These are phyloP conservation scores for Erethizon dorsatum DNA, from an alignment of 2,797 vertebrate species.

Conservation along the genomic window DNA sequence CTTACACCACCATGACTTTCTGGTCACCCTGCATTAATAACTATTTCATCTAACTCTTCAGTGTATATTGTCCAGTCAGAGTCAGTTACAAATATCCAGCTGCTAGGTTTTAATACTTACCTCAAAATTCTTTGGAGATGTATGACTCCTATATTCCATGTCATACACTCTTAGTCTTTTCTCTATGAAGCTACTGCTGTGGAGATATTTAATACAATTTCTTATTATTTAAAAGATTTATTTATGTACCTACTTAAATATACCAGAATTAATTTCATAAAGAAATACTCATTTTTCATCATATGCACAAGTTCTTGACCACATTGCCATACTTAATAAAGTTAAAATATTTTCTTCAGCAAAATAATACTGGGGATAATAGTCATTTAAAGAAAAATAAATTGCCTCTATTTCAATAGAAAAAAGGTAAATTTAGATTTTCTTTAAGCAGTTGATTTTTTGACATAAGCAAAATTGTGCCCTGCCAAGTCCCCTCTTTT, in stretches of 20 bases:
- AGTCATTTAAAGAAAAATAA: neutral
- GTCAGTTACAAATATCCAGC: neutral
- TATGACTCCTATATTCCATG: neutral
- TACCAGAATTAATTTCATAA: neutral
- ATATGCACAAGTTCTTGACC: neutral
- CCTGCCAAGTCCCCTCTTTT: neutral
- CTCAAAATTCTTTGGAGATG: neutral
- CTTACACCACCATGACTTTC: neutral
- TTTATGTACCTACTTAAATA: neutral
- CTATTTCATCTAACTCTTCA: neutral
- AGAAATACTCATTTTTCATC: neutral
- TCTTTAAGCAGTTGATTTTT: neutral
- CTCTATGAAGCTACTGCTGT: neutral
- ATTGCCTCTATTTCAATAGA: neutral
- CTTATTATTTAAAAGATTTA: neutral
- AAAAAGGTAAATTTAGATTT: neutral
- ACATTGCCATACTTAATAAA: neutral
- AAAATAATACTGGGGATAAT: neutral
- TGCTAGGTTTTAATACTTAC: neutral
- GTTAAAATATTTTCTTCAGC: neutral
- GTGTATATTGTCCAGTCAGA: neutral
- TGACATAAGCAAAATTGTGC: neutral
- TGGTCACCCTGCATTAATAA: neutral
- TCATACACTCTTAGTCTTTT: neutral
- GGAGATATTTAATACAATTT: neutral